Evolutionary conservation across 2,888 invertebrate genomes (phyloP).

Genomic region (Adelognathus sp.): DNA sequence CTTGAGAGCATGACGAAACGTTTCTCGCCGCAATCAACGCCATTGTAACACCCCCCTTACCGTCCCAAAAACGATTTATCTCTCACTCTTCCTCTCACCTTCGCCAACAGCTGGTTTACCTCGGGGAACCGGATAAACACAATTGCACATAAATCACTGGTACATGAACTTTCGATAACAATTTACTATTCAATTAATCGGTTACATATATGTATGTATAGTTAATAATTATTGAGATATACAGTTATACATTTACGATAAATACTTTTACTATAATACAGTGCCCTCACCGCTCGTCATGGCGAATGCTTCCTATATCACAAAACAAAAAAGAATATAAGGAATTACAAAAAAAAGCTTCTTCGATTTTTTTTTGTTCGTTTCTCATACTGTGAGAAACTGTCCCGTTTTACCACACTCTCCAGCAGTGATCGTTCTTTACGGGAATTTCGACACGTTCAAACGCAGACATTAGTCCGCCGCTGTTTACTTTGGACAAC

Average conservation of each 20-base stretch:
- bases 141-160: background rate
- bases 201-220: no score
- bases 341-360: conserved; percentile 26
- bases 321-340: conserved; percentile 23
- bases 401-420: background rate
- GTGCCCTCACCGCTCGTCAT: conserved; percentile 35
- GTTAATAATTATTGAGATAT: conserved; percentile 43
- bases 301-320: conserved; percentile 45
- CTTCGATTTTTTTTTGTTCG: conserved; percentile 12
- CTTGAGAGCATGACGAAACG: conserved; percentile 72
- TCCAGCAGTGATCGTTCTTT: conserved; percentile 2
- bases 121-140: conserved; percentile 9
- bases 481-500: background rate
- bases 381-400: background rate
- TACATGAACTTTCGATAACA: background rate
- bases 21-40: conserved; percentile 74
- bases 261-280: conserved; percentile 65
- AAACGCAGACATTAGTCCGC: background rate
- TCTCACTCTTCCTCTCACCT: background rate
- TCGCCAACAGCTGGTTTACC: background rate
- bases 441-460: background rate
- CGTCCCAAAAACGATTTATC: conserved; percentile 35
- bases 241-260: conserved; percentile 50
- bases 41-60: conserved; percentile 64
- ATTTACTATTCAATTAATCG: conserved; percentile 1